These are phyloP conservation scores for Chascanopsetta lugubris DNA, from an alignment of 2,113 vertebrate genomes.

Conservation along the genomic window DNA sequence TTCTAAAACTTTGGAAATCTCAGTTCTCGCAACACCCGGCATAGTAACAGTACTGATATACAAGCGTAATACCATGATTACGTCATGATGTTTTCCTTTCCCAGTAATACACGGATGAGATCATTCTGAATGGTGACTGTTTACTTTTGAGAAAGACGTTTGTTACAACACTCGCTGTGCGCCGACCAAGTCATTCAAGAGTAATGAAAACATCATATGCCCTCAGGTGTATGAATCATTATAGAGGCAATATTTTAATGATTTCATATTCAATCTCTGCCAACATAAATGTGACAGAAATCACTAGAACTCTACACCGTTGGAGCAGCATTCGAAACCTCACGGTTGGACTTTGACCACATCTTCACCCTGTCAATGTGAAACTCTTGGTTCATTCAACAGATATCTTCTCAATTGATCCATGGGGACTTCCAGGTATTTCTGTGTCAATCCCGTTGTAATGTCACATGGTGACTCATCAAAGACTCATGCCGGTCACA, in stretches of 20 bases:
- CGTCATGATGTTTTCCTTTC: background rate
- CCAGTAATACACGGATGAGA: background rate
- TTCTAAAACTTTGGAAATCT: slow-evolving; percentile 29
- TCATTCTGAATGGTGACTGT: background rate
- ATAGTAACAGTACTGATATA: background rate
- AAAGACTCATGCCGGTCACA: slow-evolving; percentile 27
- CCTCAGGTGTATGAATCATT: too few relatives aligned
- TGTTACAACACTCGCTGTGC: background rate
- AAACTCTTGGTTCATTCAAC: too few relatives aligned
- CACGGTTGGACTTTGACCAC: too few relatives aligned
- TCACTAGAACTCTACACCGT: too few relatives aligned
- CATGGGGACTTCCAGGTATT: slow-evolving; percentile 59
- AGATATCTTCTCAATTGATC: slow-evolving; percentile 1
- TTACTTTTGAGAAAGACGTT: background rate
- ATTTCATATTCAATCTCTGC: too few relatives aligned
- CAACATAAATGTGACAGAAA: too few relatives aligned
- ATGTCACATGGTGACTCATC: slow-evolving; percentile 37
- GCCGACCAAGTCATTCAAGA: background rate
- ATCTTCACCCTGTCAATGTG: too few relatives aligned
- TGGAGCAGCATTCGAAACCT: too few relatives aligned
- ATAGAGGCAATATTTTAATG: too few relatives aligned
- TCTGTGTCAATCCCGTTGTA: slow-evolving; percentile 33
- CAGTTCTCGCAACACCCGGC: too few relatives aligned
- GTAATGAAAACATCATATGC: background rate
- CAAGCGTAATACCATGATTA: background rate